Evolutionary conservation across 2,888 invertebrate genomes (phyloP), one percentile per base, ranked within the genome.

Genomic region (Phaedon cochleariae): DNA sequence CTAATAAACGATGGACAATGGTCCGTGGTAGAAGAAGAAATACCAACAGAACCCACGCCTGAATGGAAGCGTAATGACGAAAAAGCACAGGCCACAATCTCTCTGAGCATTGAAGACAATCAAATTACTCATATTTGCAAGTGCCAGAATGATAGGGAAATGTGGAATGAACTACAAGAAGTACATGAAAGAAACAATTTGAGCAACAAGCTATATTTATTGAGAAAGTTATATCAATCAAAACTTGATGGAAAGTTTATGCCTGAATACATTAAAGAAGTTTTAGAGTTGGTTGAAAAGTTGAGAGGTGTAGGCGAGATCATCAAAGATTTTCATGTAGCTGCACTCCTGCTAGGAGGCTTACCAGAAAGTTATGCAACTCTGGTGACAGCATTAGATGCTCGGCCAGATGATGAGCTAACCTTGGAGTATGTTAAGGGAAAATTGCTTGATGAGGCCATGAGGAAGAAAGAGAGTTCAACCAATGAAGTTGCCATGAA

Each of bases 231-330:
- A 26, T 65, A 65, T 26, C 62, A 65, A 41, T 62, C 65, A 1
- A 57, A 51, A 12, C 37, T 62, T 5, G 53, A 58, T 18, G 46
- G 45, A 9, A 57, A 67, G 22, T 51, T 57, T 1, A 67, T 67
- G 62, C n/a, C 51, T 10, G 64, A 67, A 15, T 64, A 66, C 51
- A 68, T 66, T 12, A 68, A 61, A 58, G 46, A 61, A 31, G 18
- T 37, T 41, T 15, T 62, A 26, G 62, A 53, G 58, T 52, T 72
- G 21, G 52, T 48, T 12, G 34, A 72, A 59, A 52, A 18, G 37
- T 26, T 64, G 29, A 37, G 31, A 18, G 26, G 54, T 29, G 34
- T 34, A 7, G 26, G 31, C 1, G 54, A 54, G 29, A n/a, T 17
- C 10, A 59, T 59, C n/a, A 59, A 59, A 31, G 59, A 59, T 3